Base-by-base conservation (phyloP, 2,888 invertebrate species). In the Polylopha cassiicola region DNA sequence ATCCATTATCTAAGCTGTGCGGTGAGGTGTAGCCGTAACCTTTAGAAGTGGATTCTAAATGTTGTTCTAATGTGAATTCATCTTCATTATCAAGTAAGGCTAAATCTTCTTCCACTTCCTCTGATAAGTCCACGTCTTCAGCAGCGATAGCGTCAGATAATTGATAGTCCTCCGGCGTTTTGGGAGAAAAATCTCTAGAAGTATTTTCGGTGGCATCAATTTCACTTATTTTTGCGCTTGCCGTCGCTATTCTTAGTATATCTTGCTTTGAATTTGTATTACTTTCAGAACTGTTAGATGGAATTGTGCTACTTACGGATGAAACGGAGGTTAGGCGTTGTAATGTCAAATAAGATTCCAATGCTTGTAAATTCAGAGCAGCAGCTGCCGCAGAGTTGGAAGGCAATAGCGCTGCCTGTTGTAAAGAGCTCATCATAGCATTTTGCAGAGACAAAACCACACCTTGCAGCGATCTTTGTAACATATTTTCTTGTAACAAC, bases 311-410 rank as follows among this genome's bases (percentile, higher is more conserved):
- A 46, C 71, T 79, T 32, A 87, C 82, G n/a, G 89, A 84, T n/a
- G 89, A 88, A 33, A 89, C 90, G 13, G 89, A 87, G 30, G 93
- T 92, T 34, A 95, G 86, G 50, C 94, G 89, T 80, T 95, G 95
- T 47, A 95, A 80, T 30, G 94, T 92, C 69, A 95, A 86, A 81
- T 95, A 95, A 26, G 94, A 94, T 86, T 95, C 95, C 45, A 95
- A 79, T 15, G 95, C 95, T 79, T 95, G 95, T 18, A 95, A 87
- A 71, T 94, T 94, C 10, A 95, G 85, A 0, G 95, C 95, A 20
- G 93, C 92, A 20, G 94, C 94, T 4, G 94, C 94, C 3, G 94
- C 92, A 2, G 94, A 94, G 55, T 94, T 93, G 0, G 92, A 91
- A 4, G 94, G 94, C 55, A 95, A 72, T 13, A 95, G 80, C 0